Evolutionary conservation across 1,140 invertebrate species (phyloP), one percentile per base, ranked within the genome.

Genomic region (Melitaea cinxia): DNA sequence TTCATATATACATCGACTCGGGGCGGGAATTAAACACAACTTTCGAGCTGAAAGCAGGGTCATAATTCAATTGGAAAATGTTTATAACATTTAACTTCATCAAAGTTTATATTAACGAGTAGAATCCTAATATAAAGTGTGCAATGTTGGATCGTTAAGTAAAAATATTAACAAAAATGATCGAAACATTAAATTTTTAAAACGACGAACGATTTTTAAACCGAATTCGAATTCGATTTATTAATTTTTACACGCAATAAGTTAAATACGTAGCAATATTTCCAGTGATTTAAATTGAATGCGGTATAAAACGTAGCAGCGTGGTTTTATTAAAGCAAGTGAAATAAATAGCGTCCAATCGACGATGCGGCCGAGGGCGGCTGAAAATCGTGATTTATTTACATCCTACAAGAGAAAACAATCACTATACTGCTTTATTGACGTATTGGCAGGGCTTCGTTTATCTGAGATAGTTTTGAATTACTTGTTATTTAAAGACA

Each of bases 251-350:
- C n/a, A n/a, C 42, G 42, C 10, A 21, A 47, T 21, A 47, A 47
- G 42, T 47, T 47, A 47, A 47, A 47, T 47, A 47, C 21, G 37
- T 17, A 17, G 37, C 37, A 42, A 42, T n/a, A 7, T 42, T 42
- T 42, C 17, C 37, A 42, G 37, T 42, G 37, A 42, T 42, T 42
- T 17, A 54, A 54, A 54, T 54, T 35, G 54, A 56, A 56, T 56
- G 35, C 35, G 37, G 21, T 56, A 56, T 54, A 19, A 49, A 52
- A 28, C n/a, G 37, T 10, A 23, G 33, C 14, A n/a, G 17, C 26
- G 57, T 28, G 49, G 33, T 53, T 61, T 61, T 61, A 61, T 42
- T 53, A 53, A 54, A 61, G 35, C 49, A 39, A 61, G 50, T 54
- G 35, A 61, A 42, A 61, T 61, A 61, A 53, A 61, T 54, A 50